phyloP scores from a whole-genome alignment of 2,113 vertebrate genomes.

The Globicephala melas region DNA sequence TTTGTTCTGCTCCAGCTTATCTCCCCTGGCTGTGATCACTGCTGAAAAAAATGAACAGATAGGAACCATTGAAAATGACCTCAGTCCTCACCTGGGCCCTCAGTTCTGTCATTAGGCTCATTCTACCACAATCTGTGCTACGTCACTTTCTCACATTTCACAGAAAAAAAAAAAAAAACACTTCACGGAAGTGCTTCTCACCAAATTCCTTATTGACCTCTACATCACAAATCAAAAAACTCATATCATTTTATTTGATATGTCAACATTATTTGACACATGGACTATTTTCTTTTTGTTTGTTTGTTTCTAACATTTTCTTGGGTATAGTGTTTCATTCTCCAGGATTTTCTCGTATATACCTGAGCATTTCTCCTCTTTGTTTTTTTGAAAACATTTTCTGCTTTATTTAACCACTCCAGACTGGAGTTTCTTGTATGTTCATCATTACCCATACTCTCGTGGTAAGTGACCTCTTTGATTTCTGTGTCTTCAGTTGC shows the following conservation, averaged over 20 bases:
- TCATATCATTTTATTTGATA: background rate
- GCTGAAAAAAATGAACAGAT: background rate
- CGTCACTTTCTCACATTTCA: background rate
- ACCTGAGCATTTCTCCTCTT: background rate
- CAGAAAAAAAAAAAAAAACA: background rate
- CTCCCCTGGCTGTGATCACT: background rate
- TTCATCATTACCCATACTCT: background rate
- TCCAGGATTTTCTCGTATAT: background rate
- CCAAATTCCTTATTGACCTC: background rate
- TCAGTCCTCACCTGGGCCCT: background rate
- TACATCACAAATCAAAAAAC: background rate
- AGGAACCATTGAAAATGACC: background rate
- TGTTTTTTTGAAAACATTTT: background rate
- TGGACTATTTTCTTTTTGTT: background rate
- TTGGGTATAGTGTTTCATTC: background rate
- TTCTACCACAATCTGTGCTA: background rate
- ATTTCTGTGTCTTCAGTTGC: background rate
- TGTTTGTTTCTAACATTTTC: background rate
- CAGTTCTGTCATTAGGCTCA: background rate
- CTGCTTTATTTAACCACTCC: background rate
- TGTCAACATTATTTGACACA: background rate
- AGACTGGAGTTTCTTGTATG: background rate
- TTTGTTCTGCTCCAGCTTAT: background rate
- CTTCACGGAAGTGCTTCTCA: background rate
- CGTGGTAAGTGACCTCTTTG: background rate